Evolutionary conservation across 2,888 invertebrate species (phyloP), one percentile per base, ranked within the genome.

Genomic region (Cephus runcator): DNA sequence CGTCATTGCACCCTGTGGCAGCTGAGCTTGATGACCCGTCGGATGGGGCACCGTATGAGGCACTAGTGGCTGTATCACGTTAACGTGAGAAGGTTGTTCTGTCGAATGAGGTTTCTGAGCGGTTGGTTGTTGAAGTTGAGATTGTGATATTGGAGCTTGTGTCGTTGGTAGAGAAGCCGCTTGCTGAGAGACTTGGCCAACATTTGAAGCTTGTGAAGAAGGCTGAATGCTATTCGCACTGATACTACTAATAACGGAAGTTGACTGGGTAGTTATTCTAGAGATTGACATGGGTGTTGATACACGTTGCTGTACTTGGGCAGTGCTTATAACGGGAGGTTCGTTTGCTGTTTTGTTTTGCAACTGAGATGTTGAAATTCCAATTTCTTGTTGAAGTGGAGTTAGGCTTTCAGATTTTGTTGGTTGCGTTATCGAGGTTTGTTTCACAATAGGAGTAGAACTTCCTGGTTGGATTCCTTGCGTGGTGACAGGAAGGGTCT

Each of bases 1-100:
- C 85, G 86, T 84, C 81, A 86, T 87, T 85, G 87, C 87, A 87
- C 88, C 87, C 86, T 88, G 90, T 86, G 87, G 88, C 85, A 87
- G 85, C 92, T 88, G 93, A 89, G 85, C 92, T 92, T 83, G 93
- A 91, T 79, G 92, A 90, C 82, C 92, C 88, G 87, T 88, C 88
- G 77, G 91, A 88, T 83, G 92, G 91, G 84, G 90, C 85, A 88
- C 92, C 83, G 85, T 85, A 78, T 88, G 88, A 88, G 90, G 90
- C 88, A 88, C 89, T 89, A 88, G 81, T 82, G 90, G 92, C 87
- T 92, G 93, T 87, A 93, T 92, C 79, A 92, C 88, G 85, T 92
- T 93, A 84, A 92, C 91, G 81, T 92, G 92, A 77, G 92, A 85
- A 81, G 89, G 90, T 82, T 88, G 88, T 78, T 85, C 81, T 74